Evolutionary conservation across 2,797 vertebrate genomes (phyloP).

Genomic region (Calcarius lapponicus): DNA sequence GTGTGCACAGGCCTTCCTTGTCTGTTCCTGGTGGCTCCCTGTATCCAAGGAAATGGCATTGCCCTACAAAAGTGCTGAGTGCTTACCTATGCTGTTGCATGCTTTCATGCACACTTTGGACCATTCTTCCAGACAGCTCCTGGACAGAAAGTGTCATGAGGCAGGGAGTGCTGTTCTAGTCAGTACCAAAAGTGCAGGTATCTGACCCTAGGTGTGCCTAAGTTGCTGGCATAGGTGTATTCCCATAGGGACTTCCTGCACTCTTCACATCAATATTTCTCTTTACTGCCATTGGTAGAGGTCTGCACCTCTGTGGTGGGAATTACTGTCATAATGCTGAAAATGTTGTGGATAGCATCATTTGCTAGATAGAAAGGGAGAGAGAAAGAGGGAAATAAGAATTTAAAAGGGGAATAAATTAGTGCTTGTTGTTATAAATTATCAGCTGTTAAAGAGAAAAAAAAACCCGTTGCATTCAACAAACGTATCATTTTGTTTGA

Average conservation of each 20-base stretch:
- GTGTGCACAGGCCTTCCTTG: background rate
- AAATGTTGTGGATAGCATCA: background rate
- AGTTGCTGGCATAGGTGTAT: background rate
- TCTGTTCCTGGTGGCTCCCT: background rate
- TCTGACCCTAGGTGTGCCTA: background rate
- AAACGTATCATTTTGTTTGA: background rate
- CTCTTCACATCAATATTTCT: background rate
- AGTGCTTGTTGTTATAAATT: background rate
- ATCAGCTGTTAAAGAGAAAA: background rate
- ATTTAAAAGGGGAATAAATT: background rate
- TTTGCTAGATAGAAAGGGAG: background rate
- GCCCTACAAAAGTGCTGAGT: background rate
- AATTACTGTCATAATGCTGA: background rate
- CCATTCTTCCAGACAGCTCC: background rate
- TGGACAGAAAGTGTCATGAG: background rate
- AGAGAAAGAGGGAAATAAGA: background rate
- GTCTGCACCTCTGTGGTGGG: background rate
- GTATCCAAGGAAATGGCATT: background rate
- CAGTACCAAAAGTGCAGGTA: background rate
- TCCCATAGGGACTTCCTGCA: background rate
- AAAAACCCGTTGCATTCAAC: background rate
- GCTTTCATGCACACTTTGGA: background rate
- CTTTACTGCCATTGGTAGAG: background rate
- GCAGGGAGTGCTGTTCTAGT: background rate
- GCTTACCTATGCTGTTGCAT: background rate